Base-by-base conservation (phyloP, 2,113 vertebrate species). In the Periophthalmus modestus region DNA sequence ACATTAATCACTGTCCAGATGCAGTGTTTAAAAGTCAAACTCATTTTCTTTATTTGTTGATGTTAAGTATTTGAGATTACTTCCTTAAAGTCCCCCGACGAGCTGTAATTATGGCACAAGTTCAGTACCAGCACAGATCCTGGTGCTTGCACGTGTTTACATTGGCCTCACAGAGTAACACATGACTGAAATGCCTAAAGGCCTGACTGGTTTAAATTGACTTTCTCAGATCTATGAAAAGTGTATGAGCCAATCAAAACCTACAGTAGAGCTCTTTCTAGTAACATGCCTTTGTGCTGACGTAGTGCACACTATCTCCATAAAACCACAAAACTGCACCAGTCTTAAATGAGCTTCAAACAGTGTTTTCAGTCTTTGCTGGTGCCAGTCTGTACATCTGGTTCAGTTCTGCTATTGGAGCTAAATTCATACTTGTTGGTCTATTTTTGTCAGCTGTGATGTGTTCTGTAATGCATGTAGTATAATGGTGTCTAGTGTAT, bases 151-250 rank as follows among this genome's bases (percentile, higher is more conserved):
- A 21, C 3, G 73, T 62, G 71, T 77, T 79, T 75, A 74, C 47
- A 75, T 43, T 76, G 80, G 73, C 73, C 69, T 48, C 5, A 6
- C 1, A 36, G 66, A 72, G 48, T 63, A 0, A 23, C 59, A 61
- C 34, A 23, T 71, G 68, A 75, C 77, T 61, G 36, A 77, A 80
- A 73, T 24, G 70, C 15, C 52, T 15, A 24, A 75, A 10, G 24
- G 3, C 62, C 70, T 58, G 80, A 65, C 78, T 84, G 79, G 74
- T 71, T 83, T 76, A 21, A 77, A 74, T 88, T 80, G 63, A 47
- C 54, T 79, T 81, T 63, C 79, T 83, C 67, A 48, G 70, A 24
- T 80, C 11, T 21, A 21, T 65, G 63, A 69, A 71, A 66, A 75
- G 70, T 14, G 52, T 7, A 33, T 72, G 66, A 33, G 72, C 66